These are phyloP conservation scores for Phasianus colchicus DNA, from an alignment of 2,113 vertebrate genomes.

Conservation along the genomic window DNA sequence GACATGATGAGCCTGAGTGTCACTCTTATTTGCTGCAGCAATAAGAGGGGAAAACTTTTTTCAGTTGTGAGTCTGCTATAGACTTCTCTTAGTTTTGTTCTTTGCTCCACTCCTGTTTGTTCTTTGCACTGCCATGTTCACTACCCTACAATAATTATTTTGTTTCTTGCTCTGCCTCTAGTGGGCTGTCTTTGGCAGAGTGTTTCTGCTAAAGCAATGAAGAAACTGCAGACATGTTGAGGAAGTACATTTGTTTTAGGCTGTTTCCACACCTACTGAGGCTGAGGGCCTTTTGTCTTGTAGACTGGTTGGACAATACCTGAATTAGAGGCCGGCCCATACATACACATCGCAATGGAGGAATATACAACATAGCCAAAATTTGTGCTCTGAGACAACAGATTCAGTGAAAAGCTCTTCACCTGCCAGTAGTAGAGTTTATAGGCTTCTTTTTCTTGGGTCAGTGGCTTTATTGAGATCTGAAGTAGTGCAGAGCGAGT, in stretches of 20 bases:
- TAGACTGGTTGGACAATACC: neutral
- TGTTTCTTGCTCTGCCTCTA: neutral
- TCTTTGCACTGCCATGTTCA: neutral
- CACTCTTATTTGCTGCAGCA: neutral
- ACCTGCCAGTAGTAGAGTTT: conserved; percentile 28
- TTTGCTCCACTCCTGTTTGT: neutral
- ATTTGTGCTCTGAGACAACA: neutral
- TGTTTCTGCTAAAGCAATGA: neutral
- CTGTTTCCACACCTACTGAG: neutral
- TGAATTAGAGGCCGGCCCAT: neutral
- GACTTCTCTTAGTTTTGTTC: neutral
- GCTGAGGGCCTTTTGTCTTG: neutral
- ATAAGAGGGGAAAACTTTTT: neutral
- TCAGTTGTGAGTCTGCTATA: neutral
- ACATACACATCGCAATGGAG: neutral
- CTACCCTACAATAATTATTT: neutral
- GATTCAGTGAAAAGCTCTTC: conserved; percentile 23
- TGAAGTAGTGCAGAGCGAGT: neutral
- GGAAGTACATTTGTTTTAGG: neutral
- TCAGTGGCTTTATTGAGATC: conserved; percentile 42
- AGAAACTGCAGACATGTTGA: neutral
- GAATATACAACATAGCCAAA: neutral
- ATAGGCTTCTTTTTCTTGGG: conserved; percentile 44
- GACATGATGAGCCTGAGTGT: neutral
- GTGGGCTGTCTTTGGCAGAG: neutral